Percentiles rank a stretch among this genome's conserved stretches.
phyloP scores from a whole-genome alignment of 2,113 vertebrate species.

The Pollachius pollachius region DNA sequence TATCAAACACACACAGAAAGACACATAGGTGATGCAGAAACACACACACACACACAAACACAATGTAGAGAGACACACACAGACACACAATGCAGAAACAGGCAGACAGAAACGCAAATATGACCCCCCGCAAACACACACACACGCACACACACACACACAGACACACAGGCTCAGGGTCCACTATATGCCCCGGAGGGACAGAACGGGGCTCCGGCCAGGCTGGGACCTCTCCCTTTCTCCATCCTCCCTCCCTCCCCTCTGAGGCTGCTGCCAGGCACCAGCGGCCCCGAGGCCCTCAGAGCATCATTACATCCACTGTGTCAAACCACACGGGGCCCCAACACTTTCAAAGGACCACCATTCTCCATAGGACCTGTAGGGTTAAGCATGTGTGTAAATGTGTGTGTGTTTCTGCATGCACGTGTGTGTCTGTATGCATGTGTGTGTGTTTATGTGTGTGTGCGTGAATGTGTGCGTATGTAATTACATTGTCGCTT shows the following conservation, averaged over 20 bases:
- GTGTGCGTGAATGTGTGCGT: slow-evolving; percentile 72
- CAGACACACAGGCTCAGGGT: slow-evolving; percentile 23
- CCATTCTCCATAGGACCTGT: slow-evolving; percentile 74
- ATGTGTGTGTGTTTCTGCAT: slow-evolving; percentile 14
- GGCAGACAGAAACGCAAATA: too few relatives aligned
- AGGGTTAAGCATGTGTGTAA: slow-evolving; percentile 70
- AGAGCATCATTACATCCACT: slow-evolving; percentile 72
- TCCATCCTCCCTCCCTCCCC: slow-evolving; percentile 57
- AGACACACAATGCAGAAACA: too few relatives aligned
- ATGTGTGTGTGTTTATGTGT: slow-evolving; percentile 37
- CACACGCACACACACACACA: slow-evolving; percentile 1
- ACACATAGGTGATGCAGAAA: too few relatives aligned
- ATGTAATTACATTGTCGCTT: slow-evolving; percentile 77
- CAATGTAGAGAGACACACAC: background rate
- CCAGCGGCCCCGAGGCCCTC: slow-evolving; percentile 59
- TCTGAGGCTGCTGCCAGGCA: slow-evolving; percentile 71
- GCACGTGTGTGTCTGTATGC: slow-evolving; percentile 16
- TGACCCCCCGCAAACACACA: background rate
- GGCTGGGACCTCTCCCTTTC: slow-evolving; percentile 1
- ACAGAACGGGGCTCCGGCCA: slow-evolving; percentile 41
- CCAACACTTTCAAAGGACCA: slow-evolving; percentile 72
- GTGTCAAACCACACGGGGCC: slow-evolving; percentile 67
- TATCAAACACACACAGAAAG: too few relatives aligned
- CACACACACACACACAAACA: too few relatives aligned
- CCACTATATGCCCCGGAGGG: slow-evolving; percentile 40